Evolutionary conservation across 1,140 invertebrate genomes (phyloP).

Genomic region (Nebria ingens): DNA sequence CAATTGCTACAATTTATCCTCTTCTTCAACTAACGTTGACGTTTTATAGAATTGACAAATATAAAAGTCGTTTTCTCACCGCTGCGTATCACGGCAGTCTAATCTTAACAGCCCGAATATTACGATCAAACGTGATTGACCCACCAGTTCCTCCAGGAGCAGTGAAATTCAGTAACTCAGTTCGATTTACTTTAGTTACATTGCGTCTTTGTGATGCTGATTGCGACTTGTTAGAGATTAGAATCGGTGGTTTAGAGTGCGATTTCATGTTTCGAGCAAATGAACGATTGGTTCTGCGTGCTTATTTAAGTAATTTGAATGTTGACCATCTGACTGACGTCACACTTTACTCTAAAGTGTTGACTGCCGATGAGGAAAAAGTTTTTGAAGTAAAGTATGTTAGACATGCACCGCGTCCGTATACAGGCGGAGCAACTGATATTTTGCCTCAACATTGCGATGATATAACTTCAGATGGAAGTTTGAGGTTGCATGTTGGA

Average conservation of each 20-base stretch:
- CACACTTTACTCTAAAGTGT: conserved; percentile 64
- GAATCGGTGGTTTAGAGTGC: conserved; percentile 54
- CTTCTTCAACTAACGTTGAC: neutral
- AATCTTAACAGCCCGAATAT: neutral
- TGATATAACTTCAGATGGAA: conserved; percentile 53
- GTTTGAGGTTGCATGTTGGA: conserved; percentile 57
- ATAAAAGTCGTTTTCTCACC: neutral
- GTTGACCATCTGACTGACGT: conserved; percentile 63
- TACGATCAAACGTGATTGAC: conserved; percentile 36
- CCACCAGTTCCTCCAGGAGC: conserved; percentile 63
- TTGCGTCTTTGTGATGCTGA: conserved; percentile 59
- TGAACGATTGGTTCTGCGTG: conserved; percentile 62
- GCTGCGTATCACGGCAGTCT: neutral
- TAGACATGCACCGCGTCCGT: conserved; percentile 43
- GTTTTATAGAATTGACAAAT: neutral
- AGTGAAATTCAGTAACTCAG: conserved; percentile 68
- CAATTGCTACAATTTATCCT: too few relatives aligned
- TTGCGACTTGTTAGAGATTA: conserved; percentile 55
- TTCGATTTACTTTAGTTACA: conserved; percentile 48
- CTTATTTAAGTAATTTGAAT: conserved; percentile 52
- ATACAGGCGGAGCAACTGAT: conserved; percentile 39
- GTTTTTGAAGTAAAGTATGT: conserved; percentile 68
- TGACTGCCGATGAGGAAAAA: conserved; percentile 65
- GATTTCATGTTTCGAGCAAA: conserved; percentile 70
- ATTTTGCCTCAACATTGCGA: conserved; percentile 32